phyloP scores from a whole-genome alignment of 2,113 vertebrate species.

The Dasyprocta punctata region DNA sequence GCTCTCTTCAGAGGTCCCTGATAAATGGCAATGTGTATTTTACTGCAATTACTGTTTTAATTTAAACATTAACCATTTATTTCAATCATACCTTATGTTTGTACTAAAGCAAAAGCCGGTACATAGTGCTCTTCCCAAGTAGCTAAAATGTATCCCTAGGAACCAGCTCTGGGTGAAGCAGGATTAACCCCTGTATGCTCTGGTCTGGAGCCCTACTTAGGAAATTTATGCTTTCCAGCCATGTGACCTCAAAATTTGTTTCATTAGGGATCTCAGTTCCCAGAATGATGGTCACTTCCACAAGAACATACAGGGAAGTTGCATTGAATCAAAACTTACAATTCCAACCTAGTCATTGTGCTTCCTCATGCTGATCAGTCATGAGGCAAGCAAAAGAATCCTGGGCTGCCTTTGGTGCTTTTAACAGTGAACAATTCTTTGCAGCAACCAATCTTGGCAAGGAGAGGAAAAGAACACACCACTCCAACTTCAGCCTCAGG shows the following conservation, averaged over 20 bases:
- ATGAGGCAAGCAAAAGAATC: too few species aligned
- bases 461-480: neutral
- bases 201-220: neutral
- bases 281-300: neutral
- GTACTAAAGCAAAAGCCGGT: neutral
- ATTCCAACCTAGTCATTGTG: neutral
- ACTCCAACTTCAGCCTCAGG: neutral
- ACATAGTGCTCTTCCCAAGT: fast-evolving
- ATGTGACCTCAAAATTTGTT: too few species aligned
- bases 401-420: neutral
- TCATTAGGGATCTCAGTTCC: neutral
- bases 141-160: neutral
- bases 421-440: neutral
- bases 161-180: neutral
- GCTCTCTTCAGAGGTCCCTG: neutral
- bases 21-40: neutral
- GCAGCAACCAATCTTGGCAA: neutral
- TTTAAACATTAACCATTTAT: neutral
- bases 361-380: neutral
- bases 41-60: neutral
- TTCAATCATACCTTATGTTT: neutral
- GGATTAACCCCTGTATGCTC: neutral
- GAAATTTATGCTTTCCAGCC: too few species aligned
- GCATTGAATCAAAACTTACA: neutral
- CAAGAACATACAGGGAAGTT: neutral